Evolutionary conservation across 2,113 vertebrate species (phyloP).

Genomic region (Chauna torquata): DNA sequence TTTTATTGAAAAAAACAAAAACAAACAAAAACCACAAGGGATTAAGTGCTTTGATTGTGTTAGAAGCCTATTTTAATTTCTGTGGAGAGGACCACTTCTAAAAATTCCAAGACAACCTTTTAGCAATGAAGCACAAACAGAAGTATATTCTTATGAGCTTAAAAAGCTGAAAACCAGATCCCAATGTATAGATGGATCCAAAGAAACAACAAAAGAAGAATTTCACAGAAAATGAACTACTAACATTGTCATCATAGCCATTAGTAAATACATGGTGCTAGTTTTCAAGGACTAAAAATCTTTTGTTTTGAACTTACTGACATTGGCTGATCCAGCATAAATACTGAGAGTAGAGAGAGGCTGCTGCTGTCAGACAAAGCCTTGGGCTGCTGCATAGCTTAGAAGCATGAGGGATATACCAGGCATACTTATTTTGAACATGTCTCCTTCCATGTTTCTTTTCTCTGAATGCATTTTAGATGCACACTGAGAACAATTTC

Average conservation of each 20-base stretch:
- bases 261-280: neutral
- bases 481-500: neutral
- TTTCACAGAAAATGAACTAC: neutral
- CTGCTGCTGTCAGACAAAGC: constrained; percentile 4
- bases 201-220: neutral
- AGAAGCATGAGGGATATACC: neutral
- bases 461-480: neutral
- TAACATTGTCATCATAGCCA: neutral
- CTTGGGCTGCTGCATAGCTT: neutral
- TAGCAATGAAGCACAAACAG: neutral
- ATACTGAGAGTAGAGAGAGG: neutral
- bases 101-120: neutral
- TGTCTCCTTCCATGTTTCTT: neutral
- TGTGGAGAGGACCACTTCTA: neutral
- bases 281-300: neutral
- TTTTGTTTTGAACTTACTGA: constrained; percentile 9
- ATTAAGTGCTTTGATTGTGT: neutral
- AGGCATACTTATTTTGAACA: neutral
- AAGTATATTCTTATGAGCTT: neutral
- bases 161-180: neutral
- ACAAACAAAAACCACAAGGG: neutral
- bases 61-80: neutral
- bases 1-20: neutral
- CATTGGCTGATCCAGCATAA: neutral
- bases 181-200: neutral